Evolutionary conservation across 2,888 invertebrate genomes (phyloP).

Genomic region (Drosophila mimetica): DNA sequence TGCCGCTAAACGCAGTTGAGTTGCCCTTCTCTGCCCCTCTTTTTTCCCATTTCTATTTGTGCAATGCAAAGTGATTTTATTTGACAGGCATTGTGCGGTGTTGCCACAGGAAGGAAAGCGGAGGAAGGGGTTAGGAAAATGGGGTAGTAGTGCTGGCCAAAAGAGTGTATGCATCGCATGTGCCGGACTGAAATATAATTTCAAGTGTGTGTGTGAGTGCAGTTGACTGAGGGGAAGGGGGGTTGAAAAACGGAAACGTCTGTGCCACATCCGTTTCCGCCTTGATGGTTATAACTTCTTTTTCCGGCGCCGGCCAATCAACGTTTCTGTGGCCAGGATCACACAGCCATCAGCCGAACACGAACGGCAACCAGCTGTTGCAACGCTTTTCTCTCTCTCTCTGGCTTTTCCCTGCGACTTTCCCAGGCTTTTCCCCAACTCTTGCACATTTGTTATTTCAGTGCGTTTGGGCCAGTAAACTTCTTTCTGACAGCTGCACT

Average conservation of each 20-base stretch:
- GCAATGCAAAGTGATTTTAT: constrained; percentile 72
- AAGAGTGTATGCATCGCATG: constrained; percentile 51
- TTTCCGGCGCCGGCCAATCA: constrained; percentile 72
- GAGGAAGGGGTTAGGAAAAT: constrained; percentile 5
- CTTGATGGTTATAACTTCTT: constrained; percentile 75
- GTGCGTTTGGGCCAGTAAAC: constrained; percentile 53
- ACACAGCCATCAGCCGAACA: constrained; percentile 26
- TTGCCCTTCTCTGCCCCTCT: constrained; percentile 2
- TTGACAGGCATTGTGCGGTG: constrained; percentile 56
- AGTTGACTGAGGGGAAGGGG: constrained; percentile 32
- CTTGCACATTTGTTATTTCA: constrained; percentile 27
- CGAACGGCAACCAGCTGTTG: constrained; percentile 31
- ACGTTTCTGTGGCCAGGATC: constrained; percentile 60
- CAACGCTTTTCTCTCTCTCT: constrained; percentile 21
- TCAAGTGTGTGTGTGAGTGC: constrained; percentile 21
- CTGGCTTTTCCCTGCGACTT: constrained; percentile 17
- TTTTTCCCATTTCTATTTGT: constrained; percentile 41
- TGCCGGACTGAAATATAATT: constrained; percentile 36
- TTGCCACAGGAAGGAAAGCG: constrained; percentile 22
- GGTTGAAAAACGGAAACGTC: constrained; percentile 69
- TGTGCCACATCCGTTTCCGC: constrained; percentile 76
- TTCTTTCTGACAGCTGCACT: constrained; percentile 47
- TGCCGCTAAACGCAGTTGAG: constrained; percentile 54
- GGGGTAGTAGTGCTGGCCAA: constrained; percentile 24
- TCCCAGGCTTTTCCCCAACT: not conserved